Percentiles rank a stretch among this genome's conserved stretches.
These are phyloP conservation scores for Mechanitis messenoides DNA, from an alignment of 2,888 invertebrate genomes.

Conservation along the genomic window DNA sequence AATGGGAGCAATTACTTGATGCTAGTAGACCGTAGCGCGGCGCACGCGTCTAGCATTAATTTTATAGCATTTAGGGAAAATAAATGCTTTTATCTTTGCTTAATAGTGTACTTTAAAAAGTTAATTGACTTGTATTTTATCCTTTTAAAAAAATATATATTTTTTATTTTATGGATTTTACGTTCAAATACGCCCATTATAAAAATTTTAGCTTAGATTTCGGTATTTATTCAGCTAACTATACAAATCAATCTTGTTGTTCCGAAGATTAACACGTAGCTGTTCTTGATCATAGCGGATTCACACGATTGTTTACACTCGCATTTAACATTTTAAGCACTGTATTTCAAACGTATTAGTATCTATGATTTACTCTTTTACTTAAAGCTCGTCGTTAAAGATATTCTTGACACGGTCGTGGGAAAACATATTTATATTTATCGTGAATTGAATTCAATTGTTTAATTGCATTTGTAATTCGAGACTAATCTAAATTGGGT, in stretches of 20 bases:
- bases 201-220: not conserved
- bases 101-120: constrained; percentile 46
- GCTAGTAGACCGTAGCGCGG: constrained; percentile 35
- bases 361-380: constrained; percentile 11
- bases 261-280: constrained; percentile 36
- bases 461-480: constrained; percentile 43
- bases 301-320: constrained; percentile 55
- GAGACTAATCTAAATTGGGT: constrained; percentile 36
- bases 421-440: constrained; percentile 5
- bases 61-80: constrained; percentile 57
- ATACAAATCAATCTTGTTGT: constrained; percentile 23
- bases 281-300: constrained; percentile 40
- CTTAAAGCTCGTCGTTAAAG: constrained; percentile 4
- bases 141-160: not conserved
- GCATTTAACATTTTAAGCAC: constrained; percentile 45
- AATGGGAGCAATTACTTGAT: constrained; percentile 61
- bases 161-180: not conserved
- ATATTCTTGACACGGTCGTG: not conserved
- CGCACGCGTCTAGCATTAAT: constrained; percentile 57
- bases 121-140: not conserved
- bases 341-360: constrained; percentile 18
- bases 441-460: constrained; percentile 50
- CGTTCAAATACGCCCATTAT: too few species aligned
- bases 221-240: not conserved
- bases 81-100: constrained; percentile 26